phyloP scores from a whole-genome alignment of 1,140 invertebrate species.

The Phthorimaea operculella region DNA sequence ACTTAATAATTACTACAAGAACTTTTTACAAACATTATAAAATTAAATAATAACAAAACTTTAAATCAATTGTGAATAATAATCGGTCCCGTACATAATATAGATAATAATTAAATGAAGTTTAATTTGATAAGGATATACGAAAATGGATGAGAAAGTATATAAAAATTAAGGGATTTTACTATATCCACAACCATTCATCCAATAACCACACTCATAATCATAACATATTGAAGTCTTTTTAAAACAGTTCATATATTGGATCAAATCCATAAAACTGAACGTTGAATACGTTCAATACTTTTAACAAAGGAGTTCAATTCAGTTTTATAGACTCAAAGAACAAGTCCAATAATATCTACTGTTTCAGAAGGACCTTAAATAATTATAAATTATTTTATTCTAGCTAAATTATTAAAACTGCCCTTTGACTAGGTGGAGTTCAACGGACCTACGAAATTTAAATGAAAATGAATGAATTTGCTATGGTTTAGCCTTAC shows the following conservation, averaged over 20 bases:
- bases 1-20: slow-evolving; percentile 40
- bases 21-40: slow-evolving; percentile 59
- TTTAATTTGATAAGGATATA: slow-evolving; percentile 2
- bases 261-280: too few species aligned
- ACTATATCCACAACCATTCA: slow-evolving; percentile 44
- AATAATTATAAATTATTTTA: too few species aligned
- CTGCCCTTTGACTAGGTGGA: slow-evolving; percentile 59
- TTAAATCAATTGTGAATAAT: slow-evolving; percentile 20
- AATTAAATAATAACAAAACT: slow-evolving; percentile 27
- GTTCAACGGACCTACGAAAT: slow-evolving; percentile 34
- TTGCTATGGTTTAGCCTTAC: neutral
- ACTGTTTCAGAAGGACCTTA: too few species aligned
- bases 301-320: too few species aligned
- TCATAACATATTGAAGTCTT: too few species aligned
- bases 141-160: slow-evolving; percentile 6
- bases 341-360: too few species aligned
- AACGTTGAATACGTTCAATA: too few species aligned
- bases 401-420: slow-evolving; percentile 54
- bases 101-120: slow-evolving; percentile 14
- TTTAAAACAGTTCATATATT: too few species aligned
- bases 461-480: slow-evolving; percentile 14
- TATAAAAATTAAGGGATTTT: slow-evolving; percentile 8
- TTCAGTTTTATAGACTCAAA: too few species aligned
- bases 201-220: slow-evolving; percentile 42
- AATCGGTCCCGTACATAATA: slow-evolving; percentile 37